Evolutionary conservation across 2,113 vertebrate genomes (phyloP), one percentile per base, ranked within the genome.

Genomic region (Otus sunia): DNA sequence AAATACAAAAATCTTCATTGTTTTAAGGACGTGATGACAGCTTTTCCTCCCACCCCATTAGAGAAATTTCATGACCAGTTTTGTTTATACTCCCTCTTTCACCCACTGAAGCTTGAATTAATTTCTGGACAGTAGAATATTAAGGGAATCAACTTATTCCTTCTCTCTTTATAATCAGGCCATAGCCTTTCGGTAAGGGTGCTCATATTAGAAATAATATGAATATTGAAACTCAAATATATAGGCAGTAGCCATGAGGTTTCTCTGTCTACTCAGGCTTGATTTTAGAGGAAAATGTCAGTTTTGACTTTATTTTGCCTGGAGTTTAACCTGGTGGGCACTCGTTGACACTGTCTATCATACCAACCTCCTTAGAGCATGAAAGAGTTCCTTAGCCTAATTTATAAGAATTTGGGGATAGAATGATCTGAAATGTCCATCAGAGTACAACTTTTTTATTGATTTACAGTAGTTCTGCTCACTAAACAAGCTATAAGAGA

Each of bases 211-310:
- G 18, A 76, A 76, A 72, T 34, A 37, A 66, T 34, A 88, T 49
- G 39, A 64, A 49, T 60, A 29, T 49, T 82, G 41, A 21, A 83
- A 73, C 19, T 92, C 75, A 73, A 68, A 83, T 17, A 41, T 34
- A n/a, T 22, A 86, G 53, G 49, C 82, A 50, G 59, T 93, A 83
- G 79, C 86, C 67, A 80, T 47, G 53, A 86, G 74, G 71, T 86
- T 82, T 95, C 30, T 64, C 27, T 90, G 66, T 80, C 66, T 68
- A n/a, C 23, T 86, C 66, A 68, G 12, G 39, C 63, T 85, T 93
- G 60, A 95, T 78, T 95, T 93, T 87, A 92, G 77, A 85, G 68
- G 69, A 45, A 92, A 85, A 78, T 93, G 85, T 43, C 92, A 97
- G 69, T 67, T 88, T 82, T 75, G 92, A 75, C 66, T 93, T 95